Base-by-base conservation (phyloP, 2,888 invertebrate genomes). In the Tetropium fuscum region DNA sequence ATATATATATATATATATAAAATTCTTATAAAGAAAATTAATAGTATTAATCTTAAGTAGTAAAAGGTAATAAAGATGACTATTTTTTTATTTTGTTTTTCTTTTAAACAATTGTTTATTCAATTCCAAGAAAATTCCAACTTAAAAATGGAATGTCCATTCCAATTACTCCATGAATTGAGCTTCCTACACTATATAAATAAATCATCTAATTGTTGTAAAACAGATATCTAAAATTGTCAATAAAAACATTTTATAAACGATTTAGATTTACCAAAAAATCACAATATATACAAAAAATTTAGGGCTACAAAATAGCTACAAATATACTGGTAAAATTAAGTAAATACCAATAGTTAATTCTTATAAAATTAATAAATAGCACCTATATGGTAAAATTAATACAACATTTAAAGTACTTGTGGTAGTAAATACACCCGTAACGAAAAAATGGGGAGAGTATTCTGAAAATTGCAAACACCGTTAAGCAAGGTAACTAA, bases 21-120 rank as follows among this genome's bases (percentile, higher is more conserved):
- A 22, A 25, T 49, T 49, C 48, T 49, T 49, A 49, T 25, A 49
- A 49, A 49, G 27, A 51, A 51, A 51, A 51, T 51, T 51, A 40
- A 40, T 51, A 51, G 25, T 38, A 51, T 51, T 51, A 51, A 18
- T 51, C 22, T 44, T 48, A 36, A 36, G 15, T n/a, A 22, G 20
- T 36, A 48, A 20, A 34, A 30, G 22, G 7, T 19, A 48, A 11
- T 48, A 48, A 48, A 20, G 19, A 16, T 10, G 19, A 16, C 19
- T 20, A 48, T 20, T n/a, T 13, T 36, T 48, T 36, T 36, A 41
- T 36, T 40, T 47, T 40, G n/a, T 22, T 22, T 13, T 25, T 40
- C 16, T 34, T 34, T 13, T 18, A 10, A 13, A 30, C 16, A 32
- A 27, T 19, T 10, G 10, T 45, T 18, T 10, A 19, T 43, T n/a